Base-by-base conservation (phyloP, 1,140 invertebrate genomes). In the Bombus confusus region DNA sequence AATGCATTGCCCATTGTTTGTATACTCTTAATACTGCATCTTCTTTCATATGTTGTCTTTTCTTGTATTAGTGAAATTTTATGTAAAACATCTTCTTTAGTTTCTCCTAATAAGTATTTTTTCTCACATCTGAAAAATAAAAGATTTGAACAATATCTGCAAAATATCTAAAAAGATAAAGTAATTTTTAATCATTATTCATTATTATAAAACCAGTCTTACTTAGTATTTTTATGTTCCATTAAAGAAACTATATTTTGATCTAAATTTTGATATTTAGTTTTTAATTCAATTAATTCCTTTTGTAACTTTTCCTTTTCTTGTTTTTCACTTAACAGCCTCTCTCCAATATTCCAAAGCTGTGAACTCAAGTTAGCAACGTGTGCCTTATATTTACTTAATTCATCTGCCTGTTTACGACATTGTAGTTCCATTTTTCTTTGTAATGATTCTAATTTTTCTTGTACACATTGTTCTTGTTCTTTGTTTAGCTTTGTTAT, bases 341-440 rank as follows among this genome's bases (percentile, higher is more conserved):
- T 96, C 87, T 97, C 96, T 3, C 96, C 96, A 0, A 96, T 94
- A 41, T 94, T 95, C 96, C 96, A 96, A 47, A 96, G 93, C 86
- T 96, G 96, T 1, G 95, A 95, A 9, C 94, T 96, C 39, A 96
- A 89, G 9, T 93, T 94, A 57, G 94, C 93, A 28, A 96, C 95
- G 86, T 97, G 96, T 9, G 95, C 92, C 90, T 96, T 96, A 80
- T 96, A 96, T n/a, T 94, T 96, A 9, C 91, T 93, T 64, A 96
- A 95, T 82, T 96, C 96, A 80, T 96, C 95, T 15, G 94, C 92
- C 78, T 96, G 93, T 75, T 95, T 96, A 4, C 94, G 94, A 64
- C 95, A 95, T 34, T 96, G 94, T 18, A 92, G 80, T 75, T 95
- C 95, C 81, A 91, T 79, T 93, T 91, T 37, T 84, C 74, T 47